These are phyloP conservation scores for Datnioides undecimradiatus DNA, from an alignment of 2,113 vertebrate species.

Conservation along the genomic window DNA sequence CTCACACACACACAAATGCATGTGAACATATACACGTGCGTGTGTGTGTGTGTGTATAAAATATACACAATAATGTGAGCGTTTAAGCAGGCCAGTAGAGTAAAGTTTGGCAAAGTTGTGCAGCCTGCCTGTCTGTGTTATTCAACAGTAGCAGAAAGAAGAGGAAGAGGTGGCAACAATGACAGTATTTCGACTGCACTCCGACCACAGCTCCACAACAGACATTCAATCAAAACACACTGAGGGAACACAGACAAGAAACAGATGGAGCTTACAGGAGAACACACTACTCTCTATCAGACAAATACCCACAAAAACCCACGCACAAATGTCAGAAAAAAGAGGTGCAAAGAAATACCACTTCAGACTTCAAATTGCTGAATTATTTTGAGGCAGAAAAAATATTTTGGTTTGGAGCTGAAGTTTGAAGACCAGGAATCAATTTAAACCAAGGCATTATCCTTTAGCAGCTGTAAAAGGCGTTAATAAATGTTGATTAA, in stretches of 20 bases:
- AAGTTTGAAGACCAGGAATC: constrained; percentile 30
- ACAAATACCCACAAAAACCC: constrained; percentile 42
- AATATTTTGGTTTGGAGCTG: constrained; percentile 21
- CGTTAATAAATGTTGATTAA: constrained; percentile 50
- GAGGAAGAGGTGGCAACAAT: constrained; percentile 57
- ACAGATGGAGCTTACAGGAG: constrained; percentile 54
- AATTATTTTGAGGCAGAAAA: constrained; percentile 13
- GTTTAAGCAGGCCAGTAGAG: constrained; percentile 42
- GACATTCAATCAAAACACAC: constrained; percentile 71
- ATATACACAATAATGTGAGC: constrained; percentile 31
- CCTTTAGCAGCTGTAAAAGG: constrained; percentile 9
- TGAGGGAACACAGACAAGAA: constrained; percentile 57
- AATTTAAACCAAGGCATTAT: constrained; percentile 17
- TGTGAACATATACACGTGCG: constrained; percentile 1
- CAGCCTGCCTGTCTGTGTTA: constrained; percentile 43
- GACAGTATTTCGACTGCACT: constrained; percentile 70
- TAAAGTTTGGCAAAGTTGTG: constrained; percentile 64
- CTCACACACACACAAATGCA: constrained; percentile 19
- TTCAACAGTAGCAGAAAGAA: constrained; percentile 42
- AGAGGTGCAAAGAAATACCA: background rate
- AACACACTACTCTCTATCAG: constrained; percentile 48
- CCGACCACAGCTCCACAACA: constrained; percentile 57
- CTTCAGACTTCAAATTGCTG: constrained; percentile 19
- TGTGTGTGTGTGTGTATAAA: no score
- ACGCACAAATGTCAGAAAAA: constrained; percentile 24